Evolutionary conservation across 1,140 invertebrate species (phyloP), one percentile per base, ranked within the genome.

Genomic region (Nilaparvata lugens): DNA sequence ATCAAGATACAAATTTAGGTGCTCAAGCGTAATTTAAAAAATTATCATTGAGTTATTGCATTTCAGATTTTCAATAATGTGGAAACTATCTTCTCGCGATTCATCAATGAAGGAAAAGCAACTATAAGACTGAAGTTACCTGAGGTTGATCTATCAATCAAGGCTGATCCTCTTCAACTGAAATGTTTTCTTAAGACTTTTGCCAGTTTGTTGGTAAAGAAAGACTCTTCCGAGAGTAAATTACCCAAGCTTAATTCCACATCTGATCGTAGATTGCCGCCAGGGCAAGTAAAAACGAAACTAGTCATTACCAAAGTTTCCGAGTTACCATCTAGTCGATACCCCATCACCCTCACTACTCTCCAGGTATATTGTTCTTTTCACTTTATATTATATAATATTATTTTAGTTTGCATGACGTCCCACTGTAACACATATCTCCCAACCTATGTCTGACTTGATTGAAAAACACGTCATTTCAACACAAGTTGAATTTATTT

Each of bases 111-210:
- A 70, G 87, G 87, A 57, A 89, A 89, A 75, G 77, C 79, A 21
- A 88, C 87, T 7, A 81, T 90, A 60, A 77, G 85, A 54, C 81
- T 90, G 53, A 81, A 78, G 65, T 74, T 81, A 61, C 88, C 88
- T 16, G 75, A 80, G 28, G 79, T 86, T 62, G 85, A 89, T 73
- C 68, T 89, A 51, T 80, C 79, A 53, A 83, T 89, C 43, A 80
- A 85, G 64, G 53, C 21, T 58, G 83, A 87, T 72, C 67, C 74
- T 18, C 77, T 84, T 54, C 81, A 83, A 63, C 69, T 88, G 14
- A 88, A 87, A 73, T 78, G 78, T 63, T 89, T 88, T 69, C 73
- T 88, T 60, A 79, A 78, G 65, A 70, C 82, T 6, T 69, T 89
- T 7, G 82, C 82, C 66, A 73, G 28, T 81, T 76, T 56, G 65